phyloP scores from a whole-genome alignment of 1,140 invertebrate genomes.

The Scaptomyza hsui region DNA sequence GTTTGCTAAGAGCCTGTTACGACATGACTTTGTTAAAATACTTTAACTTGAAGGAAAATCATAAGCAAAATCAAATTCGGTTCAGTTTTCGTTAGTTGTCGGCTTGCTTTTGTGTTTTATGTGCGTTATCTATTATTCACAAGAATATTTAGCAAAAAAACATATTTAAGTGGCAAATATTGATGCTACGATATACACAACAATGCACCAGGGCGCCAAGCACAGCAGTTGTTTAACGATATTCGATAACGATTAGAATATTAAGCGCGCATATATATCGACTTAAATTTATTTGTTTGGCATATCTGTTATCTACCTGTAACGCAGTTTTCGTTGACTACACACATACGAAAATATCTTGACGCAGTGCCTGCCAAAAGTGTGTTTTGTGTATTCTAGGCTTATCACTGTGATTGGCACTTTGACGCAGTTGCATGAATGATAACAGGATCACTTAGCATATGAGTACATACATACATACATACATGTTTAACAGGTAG shows the following conservation, averaged over 20 bases:
- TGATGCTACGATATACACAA: constrained; percentile 11
- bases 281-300: constrained; percentile 12
- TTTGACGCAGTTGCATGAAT: constrained; percentile 17
- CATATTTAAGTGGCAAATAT: neutral
- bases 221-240: constrained; percentile 7
- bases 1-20: constrained; percentile 26
- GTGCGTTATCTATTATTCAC: neutral
- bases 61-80: constrained; percentile 35
- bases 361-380: constrained; percentile 29
- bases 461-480: neutral
- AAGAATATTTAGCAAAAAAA: neutral
- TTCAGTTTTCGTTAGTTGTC: neutral
- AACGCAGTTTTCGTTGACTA: constrained; percentile 17
- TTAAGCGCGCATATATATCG: constrained; percentile 1
- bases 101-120: neutral
- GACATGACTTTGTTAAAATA: constrained; percentile 36
- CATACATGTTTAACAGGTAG: neutral
- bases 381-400: neutral
- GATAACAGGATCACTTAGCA: neutral
- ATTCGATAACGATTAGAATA: neutral
- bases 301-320: constrained; percentile 7
- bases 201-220: constrained; percentile 21
- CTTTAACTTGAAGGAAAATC: neutral
- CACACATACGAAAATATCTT: constrained; percentile 9
- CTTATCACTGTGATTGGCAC: constrained; percentile 1